Evolutionary conservation across 2,113 vertebrate species (phyloP), one percentile per base, ranked within the genome.

Genomic region (Numenius arquata): DNA sequence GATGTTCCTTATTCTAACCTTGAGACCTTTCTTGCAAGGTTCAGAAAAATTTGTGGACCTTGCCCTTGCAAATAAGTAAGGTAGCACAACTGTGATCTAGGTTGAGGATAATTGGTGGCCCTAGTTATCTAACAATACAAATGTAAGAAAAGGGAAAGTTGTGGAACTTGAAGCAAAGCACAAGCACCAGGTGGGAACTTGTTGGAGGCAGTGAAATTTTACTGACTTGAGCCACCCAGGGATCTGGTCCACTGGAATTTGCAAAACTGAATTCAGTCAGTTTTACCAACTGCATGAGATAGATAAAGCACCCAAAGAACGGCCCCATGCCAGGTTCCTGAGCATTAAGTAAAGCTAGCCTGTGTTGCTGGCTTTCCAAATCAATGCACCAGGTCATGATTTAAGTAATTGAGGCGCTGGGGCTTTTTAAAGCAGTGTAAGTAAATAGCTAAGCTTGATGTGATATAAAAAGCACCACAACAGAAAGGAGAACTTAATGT

Each of bases 401-500:
- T 92, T 87, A 89, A 91, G 80, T 72, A 71, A 88, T 5, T 45
- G 68, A 90, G 73, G 32, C 4, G 1, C 8, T 76, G 48, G 36
- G 41, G 43, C 61, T 70, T 85, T 96, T 93, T 79, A 89, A 82
- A 95, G 81, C 62, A 82, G 66, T 5, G 0, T 62, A 92, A 90
- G 80, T 84, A 75, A 96, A 95, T 38, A 90, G 70, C 56, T 93
- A 87, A 68, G 73, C 58, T 90, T 82, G 56, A 89, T 89, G 66
- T 79, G 93, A 94, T 93, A 91, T 73, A 85, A 96, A 94, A 95
- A 84, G 76, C 89, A 96, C 74, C 84, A 70, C 84, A 95, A 89
- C 81, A 96, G 95, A 96, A 96, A 94, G 81, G 32, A 95, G 84
- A 94, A 95, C 52, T 94, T 97, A 95, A 95, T 61, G 5, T 43